phyloP scores from a whole-genome alignment of 1,140 invertebrate species.

The Frieseomelitta varia region DNA sequence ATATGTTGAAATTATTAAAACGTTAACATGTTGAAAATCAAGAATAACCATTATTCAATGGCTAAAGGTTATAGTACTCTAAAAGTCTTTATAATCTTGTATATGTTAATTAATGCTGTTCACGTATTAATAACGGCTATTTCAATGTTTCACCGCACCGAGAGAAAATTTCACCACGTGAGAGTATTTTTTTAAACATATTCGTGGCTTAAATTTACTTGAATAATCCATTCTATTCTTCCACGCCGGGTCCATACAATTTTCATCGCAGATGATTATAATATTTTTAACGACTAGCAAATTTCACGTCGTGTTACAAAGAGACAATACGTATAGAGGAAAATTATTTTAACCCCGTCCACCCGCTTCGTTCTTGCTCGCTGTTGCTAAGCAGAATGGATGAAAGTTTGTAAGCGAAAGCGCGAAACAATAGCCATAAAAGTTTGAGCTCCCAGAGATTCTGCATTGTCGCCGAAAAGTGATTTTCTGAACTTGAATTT shows the following conservation, averaged over 20 bases:
- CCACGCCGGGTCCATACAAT: background rate
- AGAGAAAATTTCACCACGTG: background rate
- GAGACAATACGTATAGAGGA: background rate
- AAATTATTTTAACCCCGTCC: background rate
- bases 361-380: background rate
- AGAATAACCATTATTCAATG: too few relatives aligned
- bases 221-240: background rate
- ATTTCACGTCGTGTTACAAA: background rate
- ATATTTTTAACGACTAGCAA: slow-evolving; percentile 1
- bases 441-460: background rate
- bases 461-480: background rate
- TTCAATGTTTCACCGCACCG: background rate
- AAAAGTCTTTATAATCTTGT: background rate
- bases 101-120: background rate
- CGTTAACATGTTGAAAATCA: too few relatives aligned
- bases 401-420: slow-evolving; percentile 11
- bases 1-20: too few relatives aligned
- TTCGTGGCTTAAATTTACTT: background rate
- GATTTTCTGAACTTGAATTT: slow-evolving; percentile 1
- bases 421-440: background rate
- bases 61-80: too few relatives aligned
- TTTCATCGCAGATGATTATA: background rate
- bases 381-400: background rate
- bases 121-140: background rate
- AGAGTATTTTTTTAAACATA: background rate